These are phyloP conservation scores for Rhegmatorhina hoffmannsi DNA, from an alignment of 2,113 vertebrate species.

Conservation along the genomic window DNA sequence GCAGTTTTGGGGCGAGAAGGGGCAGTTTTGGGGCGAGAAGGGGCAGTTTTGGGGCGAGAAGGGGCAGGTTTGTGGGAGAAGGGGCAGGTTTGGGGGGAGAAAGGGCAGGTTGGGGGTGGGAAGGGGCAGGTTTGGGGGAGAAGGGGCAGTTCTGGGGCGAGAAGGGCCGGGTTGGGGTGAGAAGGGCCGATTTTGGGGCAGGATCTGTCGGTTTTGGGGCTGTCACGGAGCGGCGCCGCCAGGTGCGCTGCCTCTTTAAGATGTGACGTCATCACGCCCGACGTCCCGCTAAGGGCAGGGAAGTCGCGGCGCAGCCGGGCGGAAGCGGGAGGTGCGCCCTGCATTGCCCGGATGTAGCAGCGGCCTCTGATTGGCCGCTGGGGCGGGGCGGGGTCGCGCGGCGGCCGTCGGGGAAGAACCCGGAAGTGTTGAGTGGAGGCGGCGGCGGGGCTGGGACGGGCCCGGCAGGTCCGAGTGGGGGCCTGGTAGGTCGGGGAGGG, in stretches of 20 bases:
- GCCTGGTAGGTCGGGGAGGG: too few species aligned
- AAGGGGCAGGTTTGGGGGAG: neutral
- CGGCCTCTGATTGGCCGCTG: neutral
- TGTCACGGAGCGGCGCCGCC: fast-evolving
- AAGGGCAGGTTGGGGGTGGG: too few species aligned
- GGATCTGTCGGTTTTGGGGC: neutral
- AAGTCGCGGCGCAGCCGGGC: fast-evolving
- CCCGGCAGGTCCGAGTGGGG: neutral
- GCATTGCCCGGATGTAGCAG: fast-evolving
- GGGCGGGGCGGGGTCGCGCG: fast-evolving
- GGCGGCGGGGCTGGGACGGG: neutral
- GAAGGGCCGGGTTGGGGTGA: neutral
- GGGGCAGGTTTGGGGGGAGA: neutral
- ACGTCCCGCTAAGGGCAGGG: fast-evolving
- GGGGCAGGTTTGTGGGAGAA: neutral
- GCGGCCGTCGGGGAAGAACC: neutral
- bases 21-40: neutral
- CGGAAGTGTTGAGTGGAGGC: neutral
- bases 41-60: too few species aligned
- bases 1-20: neutral
- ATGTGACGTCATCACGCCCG: fast-evolving
- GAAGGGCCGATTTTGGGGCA: neutral
- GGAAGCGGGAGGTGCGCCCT: fast-evolving
- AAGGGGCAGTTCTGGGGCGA: neutral
- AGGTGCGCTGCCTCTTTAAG: neutral